Conservation (phyloP, 2,113 vertebrate genomes). For the Pluvianellus socialis region DNA sequence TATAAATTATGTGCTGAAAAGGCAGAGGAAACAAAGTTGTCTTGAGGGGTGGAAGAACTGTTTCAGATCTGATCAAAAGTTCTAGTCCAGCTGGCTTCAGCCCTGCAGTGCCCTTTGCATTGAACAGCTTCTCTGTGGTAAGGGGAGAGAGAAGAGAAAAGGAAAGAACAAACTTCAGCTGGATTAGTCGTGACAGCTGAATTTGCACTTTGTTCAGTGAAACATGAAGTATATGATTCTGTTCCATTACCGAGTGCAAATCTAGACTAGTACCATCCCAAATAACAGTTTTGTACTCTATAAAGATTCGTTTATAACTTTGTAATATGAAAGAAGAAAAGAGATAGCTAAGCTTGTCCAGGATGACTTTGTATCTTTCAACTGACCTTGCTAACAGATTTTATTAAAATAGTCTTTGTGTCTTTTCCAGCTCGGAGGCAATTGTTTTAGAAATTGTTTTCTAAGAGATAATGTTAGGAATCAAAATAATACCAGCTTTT, state of each 20-base stretch:
- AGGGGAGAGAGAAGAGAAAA: neutral
- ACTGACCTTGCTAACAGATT: neutral
- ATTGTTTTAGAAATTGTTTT: neutral
- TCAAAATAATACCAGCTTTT: neutral
- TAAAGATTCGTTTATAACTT: neutral
- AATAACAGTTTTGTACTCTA: neutral
- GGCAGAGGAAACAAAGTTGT: neutral
- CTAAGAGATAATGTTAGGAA: neutral
- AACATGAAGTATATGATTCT: neutral
- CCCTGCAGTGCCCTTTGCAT: neutral
- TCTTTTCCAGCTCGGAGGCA: neutral
- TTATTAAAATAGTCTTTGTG: neutral
- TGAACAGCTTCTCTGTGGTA: neutral
- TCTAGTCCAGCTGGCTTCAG: neutral
- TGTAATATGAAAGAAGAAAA: neutral
- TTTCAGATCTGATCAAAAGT: neutral
- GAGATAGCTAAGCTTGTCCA: neutral
- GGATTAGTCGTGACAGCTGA: neutral
- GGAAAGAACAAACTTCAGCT: neutral
- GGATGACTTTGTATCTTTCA: neutral
- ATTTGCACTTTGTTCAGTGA: neutral
- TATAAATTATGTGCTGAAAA: neutral
- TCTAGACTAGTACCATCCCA: neutral
- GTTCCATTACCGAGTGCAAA: neutral
- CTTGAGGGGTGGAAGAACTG: neutral